Conservation (phyloP, 2,888 invertebrate species). For the Deroplatys truncata region DNA sequence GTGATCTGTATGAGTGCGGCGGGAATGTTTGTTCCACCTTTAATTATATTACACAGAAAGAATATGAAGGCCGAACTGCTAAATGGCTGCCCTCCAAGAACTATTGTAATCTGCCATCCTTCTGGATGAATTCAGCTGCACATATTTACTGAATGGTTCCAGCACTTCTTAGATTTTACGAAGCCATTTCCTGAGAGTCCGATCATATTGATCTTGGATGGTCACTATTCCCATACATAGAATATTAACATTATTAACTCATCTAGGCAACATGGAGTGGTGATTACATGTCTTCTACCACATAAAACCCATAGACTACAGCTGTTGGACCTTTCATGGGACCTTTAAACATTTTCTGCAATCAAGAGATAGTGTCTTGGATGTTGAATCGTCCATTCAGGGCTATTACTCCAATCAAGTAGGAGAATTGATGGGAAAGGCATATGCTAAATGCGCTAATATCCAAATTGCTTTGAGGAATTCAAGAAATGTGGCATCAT, state of each 20-base stretch:
- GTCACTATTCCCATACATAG: background rate
- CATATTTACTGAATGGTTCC: constrained; percentile 38
- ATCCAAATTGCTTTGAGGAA: background rate
- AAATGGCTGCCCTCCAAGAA: constrained; percentile 23
- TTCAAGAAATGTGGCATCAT: background rate
- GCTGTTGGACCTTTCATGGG: too few relatives aligned
- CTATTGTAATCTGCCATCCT: constrained; percentile 35
- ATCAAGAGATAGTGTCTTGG: background rate
- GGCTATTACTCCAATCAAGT: background rate
- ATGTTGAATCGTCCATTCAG: background rate
- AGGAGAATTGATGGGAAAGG: background rate
- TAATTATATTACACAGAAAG: background rate
- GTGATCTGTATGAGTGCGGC: background rate
- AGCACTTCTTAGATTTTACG: constrained; percentile 30
- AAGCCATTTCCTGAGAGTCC: background rate
- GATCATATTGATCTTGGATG: background rate
- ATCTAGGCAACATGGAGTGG: background rate
- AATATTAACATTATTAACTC: background rate
- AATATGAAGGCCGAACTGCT: background rate
- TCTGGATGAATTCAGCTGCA: constrained; percentile 38
- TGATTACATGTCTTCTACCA: background rate
- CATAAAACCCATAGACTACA: background rate
- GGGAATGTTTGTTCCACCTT: background rate
- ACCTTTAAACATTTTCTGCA: background rate
- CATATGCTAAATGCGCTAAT: background rate